These are phyloP conservation scores for Aphis gossypii DNA, from an alignment of 1,140 invertebrate genomes.

Conservation along the genomic window DNA sequence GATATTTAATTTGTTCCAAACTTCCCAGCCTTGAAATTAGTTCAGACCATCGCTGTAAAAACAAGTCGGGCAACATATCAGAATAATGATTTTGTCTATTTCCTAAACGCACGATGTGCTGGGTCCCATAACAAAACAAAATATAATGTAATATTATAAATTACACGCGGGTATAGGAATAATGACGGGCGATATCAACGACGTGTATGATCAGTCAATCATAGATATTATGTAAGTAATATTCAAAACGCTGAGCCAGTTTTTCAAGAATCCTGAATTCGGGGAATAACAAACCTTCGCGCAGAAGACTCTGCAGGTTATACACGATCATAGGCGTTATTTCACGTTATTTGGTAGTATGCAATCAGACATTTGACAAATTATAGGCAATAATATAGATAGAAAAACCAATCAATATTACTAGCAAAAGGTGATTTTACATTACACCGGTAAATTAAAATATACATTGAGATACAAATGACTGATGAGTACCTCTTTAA, in stretches of 20 bases:
- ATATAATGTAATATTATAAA: neutral
- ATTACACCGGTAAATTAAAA: neutral
- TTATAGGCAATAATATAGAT: too few species aligned
- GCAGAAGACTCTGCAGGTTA: too few species aligned
- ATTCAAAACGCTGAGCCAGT: neutral
- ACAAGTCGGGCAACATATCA: neutral
- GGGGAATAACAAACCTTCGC: too few species aligned
- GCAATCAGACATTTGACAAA: too few species aligned
- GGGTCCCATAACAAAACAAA: neutral
- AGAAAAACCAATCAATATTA: too few species aligned
- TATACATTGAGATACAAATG: too few species aligned
- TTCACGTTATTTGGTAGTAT: too few species aligned
- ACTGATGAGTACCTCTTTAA: too few species aligned
- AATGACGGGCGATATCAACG: neutral
- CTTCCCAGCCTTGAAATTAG: conserved; percentile 17
- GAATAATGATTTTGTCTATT: neutral
- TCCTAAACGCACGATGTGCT: neutral
- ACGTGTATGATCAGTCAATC: neutral
- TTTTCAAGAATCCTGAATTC: neutral
- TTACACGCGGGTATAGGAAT: neutral
- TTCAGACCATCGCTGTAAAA: neutral
- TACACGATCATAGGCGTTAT: too few species aligned
- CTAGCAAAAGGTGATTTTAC: too few species aligned
- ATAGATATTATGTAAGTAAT: neutral
- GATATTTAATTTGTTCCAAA: conserved; percentile 30